Evolutionary conservation across 2,888 invertebrate species (phyloP), one percentile per base, ranked within the genome.

Genomic region (Heliothis peltigera): DNA sequence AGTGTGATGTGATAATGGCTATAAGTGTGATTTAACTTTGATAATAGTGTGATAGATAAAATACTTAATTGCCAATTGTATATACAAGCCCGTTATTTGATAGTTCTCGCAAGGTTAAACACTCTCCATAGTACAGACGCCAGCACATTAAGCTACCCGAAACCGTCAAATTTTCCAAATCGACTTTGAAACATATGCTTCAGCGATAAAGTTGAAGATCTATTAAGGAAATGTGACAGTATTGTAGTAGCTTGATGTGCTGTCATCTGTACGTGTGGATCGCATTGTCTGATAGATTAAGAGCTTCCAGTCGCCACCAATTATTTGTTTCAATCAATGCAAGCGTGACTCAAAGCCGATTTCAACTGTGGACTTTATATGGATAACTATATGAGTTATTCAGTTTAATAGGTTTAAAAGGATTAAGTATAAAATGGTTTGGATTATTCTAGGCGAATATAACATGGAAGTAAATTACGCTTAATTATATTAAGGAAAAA

Each of bases 321-420:
- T 80, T 84, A 83, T 84, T 83, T 83, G 82, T 83, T 84, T 80
- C 76, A 81, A 84, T 82, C 81, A 81, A 70, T 75, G 75, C 62
- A 68, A 64, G 74, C 75, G 73, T 80, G 75, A 73, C 61, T 68
- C 68, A 8, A 19, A 22, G 28, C 54, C 43, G 32, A 75, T 79
- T 66, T 66, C 32, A 56, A 54, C 75, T 64, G 60, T n/a, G 17
- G 43, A 51, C 42, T 62, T 71, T 57, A 64, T 48, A 62, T 60
- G 63, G 12, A 60, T 17, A 10, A 51, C n/a, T 53, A 49, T 55
- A 22, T 68, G 28, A 54, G 64, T 70, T 63, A 70, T 55, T 54
- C 44, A 19, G 15, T 55, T 68, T 51, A 51, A 64, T 51, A 28
- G 2, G 7, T 28, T 35, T 15, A n/a, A n/a, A 28, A 22, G 53